Evolutionary conservation across 2,888 invertebrate species (phyloP).

Genomic region (Cecidostiba fungosa): DNA sequence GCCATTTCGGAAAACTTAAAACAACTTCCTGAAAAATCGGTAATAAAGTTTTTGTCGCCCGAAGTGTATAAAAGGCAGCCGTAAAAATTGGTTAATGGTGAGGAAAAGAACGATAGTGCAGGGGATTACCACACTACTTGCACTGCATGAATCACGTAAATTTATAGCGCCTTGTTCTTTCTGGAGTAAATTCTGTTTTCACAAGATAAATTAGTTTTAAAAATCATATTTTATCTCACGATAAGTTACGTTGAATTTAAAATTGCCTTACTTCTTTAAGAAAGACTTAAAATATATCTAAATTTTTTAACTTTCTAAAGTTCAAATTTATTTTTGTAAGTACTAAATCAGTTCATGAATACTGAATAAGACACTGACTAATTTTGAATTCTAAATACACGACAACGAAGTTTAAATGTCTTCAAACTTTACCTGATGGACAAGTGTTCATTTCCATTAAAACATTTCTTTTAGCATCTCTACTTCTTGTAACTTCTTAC

Average conservation of each 20-base stretch:
- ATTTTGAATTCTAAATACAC: not conserved
- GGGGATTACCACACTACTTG: conserved; percentile 53
- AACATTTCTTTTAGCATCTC: not conserved
- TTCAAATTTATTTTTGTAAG: not conserved
- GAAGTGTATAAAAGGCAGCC: conserved; percentile 30
- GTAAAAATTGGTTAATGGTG: conserved; percentile 59
- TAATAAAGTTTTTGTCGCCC: conserved; percentile 53
- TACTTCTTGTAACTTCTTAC: not conserved
- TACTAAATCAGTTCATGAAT: not conserved
- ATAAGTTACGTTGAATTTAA: not conserved
- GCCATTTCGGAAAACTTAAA: conserved; percentile 21
- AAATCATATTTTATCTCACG: not conserved
- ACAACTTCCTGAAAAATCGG: conserved; percentile 40
- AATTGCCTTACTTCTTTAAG: not conserved
- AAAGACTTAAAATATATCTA: not conserved
- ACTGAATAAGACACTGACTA: not conserved
- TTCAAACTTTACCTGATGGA: not conserved
- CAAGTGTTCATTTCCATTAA: not conserved
- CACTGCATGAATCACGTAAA: conserved; percentile 54
- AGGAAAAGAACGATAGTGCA: conserved; percentile 59
- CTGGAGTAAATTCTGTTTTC: conserved; percentile 32
- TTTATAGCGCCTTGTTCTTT: conserved; percentile 48
- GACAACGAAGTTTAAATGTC: not conserved
- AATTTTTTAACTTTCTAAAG: not conserved
- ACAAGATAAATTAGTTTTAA: conserved; percentile 26